phyloP scores from a whole-genome alignment of 2,113 vertebrate genomes.

The Circaetus gallicus region DNA sequence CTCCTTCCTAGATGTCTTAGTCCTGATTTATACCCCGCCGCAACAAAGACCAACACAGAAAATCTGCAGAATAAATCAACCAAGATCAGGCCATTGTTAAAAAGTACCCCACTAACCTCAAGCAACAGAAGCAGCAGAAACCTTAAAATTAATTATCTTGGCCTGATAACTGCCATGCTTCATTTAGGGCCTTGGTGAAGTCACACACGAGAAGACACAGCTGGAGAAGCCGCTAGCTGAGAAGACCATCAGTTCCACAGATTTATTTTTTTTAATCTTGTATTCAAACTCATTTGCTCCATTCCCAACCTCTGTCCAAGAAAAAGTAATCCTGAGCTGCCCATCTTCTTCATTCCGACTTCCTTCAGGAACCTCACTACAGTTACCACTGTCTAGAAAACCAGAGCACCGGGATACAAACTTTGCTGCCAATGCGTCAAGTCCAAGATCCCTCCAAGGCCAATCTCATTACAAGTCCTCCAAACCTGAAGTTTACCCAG shows the following conservation, averaged over 20 bases:
- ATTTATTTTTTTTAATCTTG: not conserved
- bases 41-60: not conserved
- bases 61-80: not conserved
- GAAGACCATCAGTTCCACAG: not conserved
- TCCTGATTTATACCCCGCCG: not conserved
- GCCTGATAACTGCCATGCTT: not conserved
- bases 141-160: not conserved
- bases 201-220: not conserved
- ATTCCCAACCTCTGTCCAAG: not conserved
- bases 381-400: not conserved
- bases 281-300: not conserved
- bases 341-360: not conserved
- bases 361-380: not conserved
- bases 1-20: not conserved
- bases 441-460: not conserved
- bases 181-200: not conserved
- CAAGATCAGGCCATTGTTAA: not conserved
- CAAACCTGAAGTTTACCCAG: not conserved
- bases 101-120: not conserved
- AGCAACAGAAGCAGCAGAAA: not conserved
- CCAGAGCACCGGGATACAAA: not conserved
- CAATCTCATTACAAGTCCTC: not conserved
- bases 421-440: not conserved
- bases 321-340: not conserved
- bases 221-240: not conserved